Evolutionary conservation across 2,888 invertebrate species (phyloP).

Genomic region (Drosophila borborema): DNA sequence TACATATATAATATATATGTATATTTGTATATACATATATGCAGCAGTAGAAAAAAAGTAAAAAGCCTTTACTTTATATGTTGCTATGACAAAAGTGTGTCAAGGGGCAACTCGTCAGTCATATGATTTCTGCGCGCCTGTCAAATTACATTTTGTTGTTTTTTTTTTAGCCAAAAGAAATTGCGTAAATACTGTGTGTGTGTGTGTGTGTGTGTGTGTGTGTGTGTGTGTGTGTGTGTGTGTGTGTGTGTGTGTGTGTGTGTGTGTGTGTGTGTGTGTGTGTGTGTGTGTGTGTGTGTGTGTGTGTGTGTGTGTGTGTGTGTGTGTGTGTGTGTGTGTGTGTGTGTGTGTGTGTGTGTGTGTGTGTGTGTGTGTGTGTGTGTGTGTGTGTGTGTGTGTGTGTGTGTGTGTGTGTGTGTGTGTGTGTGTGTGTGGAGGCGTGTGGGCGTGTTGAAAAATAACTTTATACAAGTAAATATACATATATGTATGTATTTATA

Average conservation of each 20-base stretch:
- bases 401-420: not conserved
- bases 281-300: too few species aligned
- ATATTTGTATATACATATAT: not conserved
- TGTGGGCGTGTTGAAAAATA: constrained; percentile 27
- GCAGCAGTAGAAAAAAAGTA: constrained; percentile 17
- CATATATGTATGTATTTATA: not conserved
- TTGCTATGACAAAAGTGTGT: constrained; percentile 78
- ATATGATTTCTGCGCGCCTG: constrained; percentile 67
- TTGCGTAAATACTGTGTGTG: constrained; percentile 61
- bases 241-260: too few species aligned
- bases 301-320: too few species aligned
- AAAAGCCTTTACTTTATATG: constrained; percentile 66
- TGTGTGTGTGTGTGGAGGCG: not conserved
- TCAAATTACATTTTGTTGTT: constrained; percentile 54
- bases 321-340: not conserved
- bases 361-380: not conserved
- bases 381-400: not conserved
- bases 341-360: not conserved
- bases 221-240: too few species aligned
- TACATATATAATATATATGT: not conserved
- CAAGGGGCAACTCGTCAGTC: constrained; percentile 81
- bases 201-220: too few species aligned
- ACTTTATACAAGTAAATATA: not conserved
- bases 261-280: too few species aligned
- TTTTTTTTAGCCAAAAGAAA: constrained; percentile 60